Evolutionary conservation across 2,888 invertebrate species (phyloP).

Genomic region (Rhorus exstirpatorius): DNA sequence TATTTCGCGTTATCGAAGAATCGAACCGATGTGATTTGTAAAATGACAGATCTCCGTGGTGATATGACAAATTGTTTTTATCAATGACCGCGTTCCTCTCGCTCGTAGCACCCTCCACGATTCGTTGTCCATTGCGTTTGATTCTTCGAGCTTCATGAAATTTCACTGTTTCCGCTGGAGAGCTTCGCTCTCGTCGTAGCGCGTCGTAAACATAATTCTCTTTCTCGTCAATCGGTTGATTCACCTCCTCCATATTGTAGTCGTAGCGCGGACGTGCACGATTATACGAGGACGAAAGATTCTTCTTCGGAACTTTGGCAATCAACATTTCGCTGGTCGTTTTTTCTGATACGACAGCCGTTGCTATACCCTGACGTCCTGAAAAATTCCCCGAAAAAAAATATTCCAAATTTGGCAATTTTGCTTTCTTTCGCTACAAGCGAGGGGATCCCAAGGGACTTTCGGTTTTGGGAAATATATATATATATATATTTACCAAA

Average conservation of each 20-base stretch:
- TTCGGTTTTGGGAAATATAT: no score
- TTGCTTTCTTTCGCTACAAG: no score
- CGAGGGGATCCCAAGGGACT: no score
- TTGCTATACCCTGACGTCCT: conserved; percentile 79
- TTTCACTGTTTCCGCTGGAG: neutral
- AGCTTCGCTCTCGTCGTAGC: conserved; percentile 11
- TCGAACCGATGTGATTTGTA: conserved; percentile 57
- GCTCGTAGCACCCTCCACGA: no score
- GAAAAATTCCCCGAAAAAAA: conserved; percentile 50
- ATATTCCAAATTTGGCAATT: neutral
- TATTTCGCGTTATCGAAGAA: conserved; percentile 34
- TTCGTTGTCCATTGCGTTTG: no score
- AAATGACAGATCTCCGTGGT: conserved; percentile 39
- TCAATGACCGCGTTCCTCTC: no score
- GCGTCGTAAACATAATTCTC: conserved; percentile 59
- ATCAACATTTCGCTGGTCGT: conserved; percentile 72
- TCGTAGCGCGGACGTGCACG: conserved; percentile 43
- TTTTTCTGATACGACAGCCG: conserved; percentile 67
- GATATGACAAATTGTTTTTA: no score
- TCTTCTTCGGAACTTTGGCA: conserved; percentile 75
- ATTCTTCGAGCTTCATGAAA: neutral
- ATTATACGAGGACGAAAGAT: conserved; percentile 10
- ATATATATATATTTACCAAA: no score
- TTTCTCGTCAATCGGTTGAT: conserved; percentile 12
- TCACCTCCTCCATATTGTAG: conserved; percentile 34